Conservation (phyloP, 2,888 invertebrate genomes). For the Malthinus flaveolus region DNA sequence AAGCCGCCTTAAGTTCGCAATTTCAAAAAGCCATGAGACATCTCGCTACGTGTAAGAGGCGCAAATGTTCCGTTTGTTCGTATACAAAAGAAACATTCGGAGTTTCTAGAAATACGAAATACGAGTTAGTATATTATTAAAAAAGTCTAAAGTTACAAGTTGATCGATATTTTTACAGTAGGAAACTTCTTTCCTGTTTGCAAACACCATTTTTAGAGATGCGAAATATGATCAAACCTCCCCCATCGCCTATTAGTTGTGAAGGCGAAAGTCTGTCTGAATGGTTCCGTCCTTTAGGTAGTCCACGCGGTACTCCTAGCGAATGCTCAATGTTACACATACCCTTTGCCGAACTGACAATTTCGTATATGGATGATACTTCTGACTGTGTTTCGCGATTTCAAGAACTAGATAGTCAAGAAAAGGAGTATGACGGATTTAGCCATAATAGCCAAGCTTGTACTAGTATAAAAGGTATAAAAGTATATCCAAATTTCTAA, state of each 20-base stretch:
- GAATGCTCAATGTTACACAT: slow-evolving; percentile 53
- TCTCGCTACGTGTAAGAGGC: slow-evolving; percentile 57
- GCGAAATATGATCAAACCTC: slow-evolving; percentile 61
- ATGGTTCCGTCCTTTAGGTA: slow-evolving; percentile 50
- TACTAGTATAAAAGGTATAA: slow-evolving; percentile 48
- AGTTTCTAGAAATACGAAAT: slow-evolving; percentile 52
- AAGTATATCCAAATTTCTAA: too few relatives aligned
- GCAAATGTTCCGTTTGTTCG: slow-evolving; percentile 63
- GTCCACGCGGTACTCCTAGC: slow-evolving; percentile 40
- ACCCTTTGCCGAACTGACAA: slow-evolving; percentile 52
- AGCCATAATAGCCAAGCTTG: slow-evolving; percentile 42
- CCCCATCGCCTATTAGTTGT: slow-evolving; percentile 50
- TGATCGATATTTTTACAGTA: slow-evolving; percentile 48
- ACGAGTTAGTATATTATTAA: slow-evolving; percentile 51
- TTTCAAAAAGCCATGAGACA: slow-evolving; percentile 60
- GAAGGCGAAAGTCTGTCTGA: slow-evolving; percentile 53
- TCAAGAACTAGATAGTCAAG: slow-evolving; percentile 31
- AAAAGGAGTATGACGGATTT: slow-evolving; percentile 40
- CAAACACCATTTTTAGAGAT: slow-evolving; percentile 62
- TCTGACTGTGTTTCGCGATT: slow-evolving; percentile 48
- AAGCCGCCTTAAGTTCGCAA: slow-evolving; percentile 56
- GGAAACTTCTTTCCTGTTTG: slow-evolving; percentile 62
- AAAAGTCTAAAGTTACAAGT: not conserved
- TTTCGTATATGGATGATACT: slow-evolving; percentile 53
- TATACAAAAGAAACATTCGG: slow-evolving; percentile 63